Base-by-base conservation (phyloP, 1,140 invertebrate genomes). In the Caenorhabditis brenneri region DNA sequence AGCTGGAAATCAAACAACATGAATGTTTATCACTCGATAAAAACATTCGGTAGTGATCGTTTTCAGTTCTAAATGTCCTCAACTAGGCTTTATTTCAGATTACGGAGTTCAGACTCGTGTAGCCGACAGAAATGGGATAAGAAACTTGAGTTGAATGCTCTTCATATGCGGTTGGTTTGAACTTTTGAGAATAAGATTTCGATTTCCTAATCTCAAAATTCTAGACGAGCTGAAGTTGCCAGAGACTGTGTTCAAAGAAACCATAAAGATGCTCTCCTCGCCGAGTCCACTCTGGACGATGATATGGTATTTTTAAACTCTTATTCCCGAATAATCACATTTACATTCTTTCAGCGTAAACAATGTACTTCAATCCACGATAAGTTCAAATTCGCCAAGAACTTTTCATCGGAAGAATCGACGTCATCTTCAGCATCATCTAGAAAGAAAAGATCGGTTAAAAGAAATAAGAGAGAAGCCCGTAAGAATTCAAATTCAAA, bases 121-220 rank as follows among this genome's bases (percentile, higher is more conserved):
- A 46, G 58, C 19, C 33, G 51, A 15, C 22, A 55, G 33, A 83
- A 83, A 46, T 83, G 82, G 82, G 53, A 83, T 31, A 79, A 74
- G 36, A 83, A 83, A 27, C 79, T 83, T 15, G 82, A 83, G 49
- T 33, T 83, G 53, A 83, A 83, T 58, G 82, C 58, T 60, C 51
- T 83, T 39, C 82, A 83, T 51, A 79, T 83, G 82, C 19, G 65
- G 65, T 74, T 33, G 36, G 60, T 15, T 36, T 19, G 16, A 36
- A 33, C 3, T 19, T 33, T 19, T 36, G 22, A 42, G 19, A 10
- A 9, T 2, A 42, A 46, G 22, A 2, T 2, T 10, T 42, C n/a
- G 3, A 36, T 22, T 42, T 5, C 39, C 42, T 36, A 19, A 24
- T 74, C 15, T 36, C 12, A 36, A 19, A 36, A 10, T 36, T 74